These are phyloP conservation scores for Panopea generosa DNA, from an alignment of 2,888 invertebrate genomes.

Conservation along the genomic window DNA sequence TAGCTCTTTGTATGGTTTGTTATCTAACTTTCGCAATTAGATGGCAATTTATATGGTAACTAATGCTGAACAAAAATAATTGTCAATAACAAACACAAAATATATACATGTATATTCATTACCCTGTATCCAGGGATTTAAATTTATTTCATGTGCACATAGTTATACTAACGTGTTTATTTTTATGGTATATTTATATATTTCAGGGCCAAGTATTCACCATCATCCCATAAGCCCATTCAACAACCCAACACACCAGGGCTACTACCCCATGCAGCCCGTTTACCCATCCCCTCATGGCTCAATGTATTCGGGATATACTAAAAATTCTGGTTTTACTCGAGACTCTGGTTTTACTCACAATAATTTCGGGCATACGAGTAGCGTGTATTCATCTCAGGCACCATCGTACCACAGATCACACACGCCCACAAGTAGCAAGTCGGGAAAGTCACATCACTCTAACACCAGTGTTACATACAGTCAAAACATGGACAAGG, in stretches of 20 bases:
- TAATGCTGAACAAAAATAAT: too few species aligned
- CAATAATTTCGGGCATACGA: conserved; percentile 64
- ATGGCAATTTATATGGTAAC: too few species aligned
- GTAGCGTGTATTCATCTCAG: conserved; percentile 77
- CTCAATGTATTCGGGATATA: conserved; percentile 73
- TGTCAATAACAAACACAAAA: too few species aligned
- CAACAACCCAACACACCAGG: conserved; percentile 78
- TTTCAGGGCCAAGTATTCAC: conserved; percentile 28
- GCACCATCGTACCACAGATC: conserved; percentile 80
- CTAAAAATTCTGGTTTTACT: conserved; percentile 66
- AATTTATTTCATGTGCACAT: too few species aligned
- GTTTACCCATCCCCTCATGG: conserved; percentile 70
- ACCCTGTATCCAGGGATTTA: too few species aligned
- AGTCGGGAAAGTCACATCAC: conserved; percentile 80
- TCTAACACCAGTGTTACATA: conserved; percentile 80
- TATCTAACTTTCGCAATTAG: too few species aligned
- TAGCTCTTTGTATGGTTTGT: too few species aligned
- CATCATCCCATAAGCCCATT: conserved; percentile 67
- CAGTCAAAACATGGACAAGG: conserved; percentile 80
- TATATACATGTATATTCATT: too few species aligned
- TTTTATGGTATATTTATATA: too few species aligned
- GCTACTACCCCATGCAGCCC: conserved; percentile 82
- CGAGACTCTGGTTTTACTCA: conserved; percentile 60
- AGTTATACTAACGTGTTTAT: too few species aligned
- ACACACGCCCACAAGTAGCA: conserved; percentile 82